These are phyloP conservation scores for Dreissena polymorpha DNA, from an alignment of 1,140 invertebrate species.

Conservation along the genomic window DNA sequence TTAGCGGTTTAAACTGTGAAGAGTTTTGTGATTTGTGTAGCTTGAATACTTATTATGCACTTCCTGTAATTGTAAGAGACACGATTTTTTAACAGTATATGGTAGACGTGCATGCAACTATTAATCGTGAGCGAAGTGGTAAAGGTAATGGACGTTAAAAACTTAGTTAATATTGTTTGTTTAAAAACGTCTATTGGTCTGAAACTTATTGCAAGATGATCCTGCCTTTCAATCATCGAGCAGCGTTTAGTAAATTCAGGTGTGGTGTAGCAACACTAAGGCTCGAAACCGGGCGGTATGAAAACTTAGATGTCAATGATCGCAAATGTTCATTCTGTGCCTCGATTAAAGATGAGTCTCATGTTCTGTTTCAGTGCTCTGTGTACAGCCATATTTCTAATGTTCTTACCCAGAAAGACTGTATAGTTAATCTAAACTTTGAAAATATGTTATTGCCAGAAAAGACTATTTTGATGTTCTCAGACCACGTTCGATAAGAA, in stretches of 20 bases:
- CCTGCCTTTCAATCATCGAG: neutral
- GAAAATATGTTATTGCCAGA: neutral
- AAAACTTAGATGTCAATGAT: neutral
- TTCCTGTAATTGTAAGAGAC: neutral
- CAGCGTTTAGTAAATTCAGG: constrained; percentile 16
- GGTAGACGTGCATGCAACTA: neutral
- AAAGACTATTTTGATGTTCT: neutral
- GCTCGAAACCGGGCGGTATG: constrained; percentile 10
- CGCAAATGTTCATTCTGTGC: constrained; percentile 6
- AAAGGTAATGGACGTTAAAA: constrained; percentile 11
- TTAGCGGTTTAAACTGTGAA: neutral
- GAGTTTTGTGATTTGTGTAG: neutral
- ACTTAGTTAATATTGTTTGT: constrained; percentile 6
- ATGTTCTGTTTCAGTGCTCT: constrained; percentile 1
- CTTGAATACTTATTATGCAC: neutral
- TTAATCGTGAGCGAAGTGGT: constrained; percentile 14
- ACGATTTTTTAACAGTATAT: neutral
- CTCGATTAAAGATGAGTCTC: constrained; percentile 1
- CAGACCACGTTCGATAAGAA: too few species aligned
- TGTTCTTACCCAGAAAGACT: neutral
- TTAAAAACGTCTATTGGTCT: neutral
- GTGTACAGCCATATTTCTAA: neutral
- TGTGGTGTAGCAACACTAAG: neutral
- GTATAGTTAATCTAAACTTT: neutral
- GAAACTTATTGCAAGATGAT: constrained; percentile 12